Conservation (phyloP, 2,797 vertebrate genomes). For the Diplodus puntazzo region DNA sequence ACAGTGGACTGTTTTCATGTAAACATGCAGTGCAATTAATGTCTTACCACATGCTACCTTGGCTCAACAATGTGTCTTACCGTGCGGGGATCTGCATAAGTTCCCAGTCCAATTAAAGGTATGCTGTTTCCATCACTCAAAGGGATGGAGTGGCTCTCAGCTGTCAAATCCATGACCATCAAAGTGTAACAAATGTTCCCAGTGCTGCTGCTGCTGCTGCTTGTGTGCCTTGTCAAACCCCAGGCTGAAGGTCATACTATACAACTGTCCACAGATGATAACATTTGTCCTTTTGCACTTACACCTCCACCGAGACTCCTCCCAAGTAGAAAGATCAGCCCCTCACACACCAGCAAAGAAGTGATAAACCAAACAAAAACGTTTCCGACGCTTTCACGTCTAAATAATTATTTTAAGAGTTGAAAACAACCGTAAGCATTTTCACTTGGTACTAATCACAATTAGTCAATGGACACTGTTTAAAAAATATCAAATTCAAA, state of each 20-base stretch:
- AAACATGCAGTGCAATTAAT: not conserved
- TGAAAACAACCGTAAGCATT: not conserved
- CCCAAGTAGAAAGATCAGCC: constrained; percentile 32
- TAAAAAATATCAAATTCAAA: not conserved
- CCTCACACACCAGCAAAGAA: not conserved
- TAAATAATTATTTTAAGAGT: not conserved
- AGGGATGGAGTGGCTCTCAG: constrained; percentile 82
- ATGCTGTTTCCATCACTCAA: constrained; percentile 91
- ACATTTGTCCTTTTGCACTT: not conserved
- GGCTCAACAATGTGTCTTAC: constrained; percentile 46
- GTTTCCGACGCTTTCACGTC: not conserved
- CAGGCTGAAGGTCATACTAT: not conserved
- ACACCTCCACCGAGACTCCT: constrained; percentile 36
- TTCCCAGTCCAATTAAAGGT: constrained; percentile 92
- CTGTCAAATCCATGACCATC: constrained; percentile 82
- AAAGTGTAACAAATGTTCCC: not conserved
- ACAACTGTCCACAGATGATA: not conserved
- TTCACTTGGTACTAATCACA: too few relatives aligned
- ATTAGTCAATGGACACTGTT: too few relatives aligned
- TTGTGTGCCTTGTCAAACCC: not conserved
- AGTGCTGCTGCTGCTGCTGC: not conserved
- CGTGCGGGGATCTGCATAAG: constrained; percentile 84
- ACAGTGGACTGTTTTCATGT: too few relatives aligned
- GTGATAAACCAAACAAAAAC: too few relatives aligned
- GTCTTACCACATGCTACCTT: not conserved